These are phyloP conservation scores for Chrysopilus asiliformis DNA, from an alignment of 2,888 invertebrate species.

Conservation along the genomic window DNA sequence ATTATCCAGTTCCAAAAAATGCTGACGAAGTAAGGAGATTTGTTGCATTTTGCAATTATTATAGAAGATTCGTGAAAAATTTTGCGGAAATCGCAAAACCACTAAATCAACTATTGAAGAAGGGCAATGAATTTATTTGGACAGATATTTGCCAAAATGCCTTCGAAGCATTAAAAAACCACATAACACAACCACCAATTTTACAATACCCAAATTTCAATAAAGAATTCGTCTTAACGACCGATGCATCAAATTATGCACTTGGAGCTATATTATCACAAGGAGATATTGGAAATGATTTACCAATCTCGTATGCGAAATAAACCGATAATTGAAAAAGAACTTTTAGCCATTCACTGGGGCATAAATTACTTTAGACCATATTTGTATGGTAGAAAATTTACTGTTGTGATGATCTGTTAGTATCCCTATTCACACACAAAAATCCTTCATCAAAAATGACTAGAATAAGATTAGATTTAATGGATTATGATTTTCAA, in stretches of 20 bases:
- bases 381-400: neutral
- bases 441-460: no score
- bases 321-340: neutral
- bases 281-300: neutral
- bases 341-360: neutral
- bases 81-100: slow-evolving; percentile 17
- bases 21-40: slow-evolving; percentile 15
- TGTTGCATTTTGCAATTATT: slow-evolving; percentile 18
- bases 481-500: no score
- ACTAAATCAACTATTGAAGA: slow-evolving; percentile 14
- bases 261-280: neutral
- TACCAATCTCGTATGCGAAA: neutral
- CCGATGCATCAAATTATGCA: neutral
- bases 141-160: slow-evolving; percentile 6
- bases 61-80: slow-evolving; percentile 16
- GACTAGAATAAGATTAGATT: no score
- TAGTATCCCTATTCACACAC: no score
- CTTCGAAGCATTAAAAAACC: slow-evolving; percentile 9
- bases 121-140: slow-evolving; percentile 14
- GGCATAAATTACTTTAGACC: neutral
- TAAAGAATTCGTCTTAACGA: neutral
- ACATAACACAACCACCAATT: neutral
- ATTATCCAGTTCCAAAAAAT: slow-evolving; percentile 17
- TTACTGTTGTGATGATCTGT: neutral
- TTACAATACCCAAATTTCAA: neutral